Conservation (phyloP, 2,113 vertebrate genomes). For the Hemichromis elongatus region DNA sequence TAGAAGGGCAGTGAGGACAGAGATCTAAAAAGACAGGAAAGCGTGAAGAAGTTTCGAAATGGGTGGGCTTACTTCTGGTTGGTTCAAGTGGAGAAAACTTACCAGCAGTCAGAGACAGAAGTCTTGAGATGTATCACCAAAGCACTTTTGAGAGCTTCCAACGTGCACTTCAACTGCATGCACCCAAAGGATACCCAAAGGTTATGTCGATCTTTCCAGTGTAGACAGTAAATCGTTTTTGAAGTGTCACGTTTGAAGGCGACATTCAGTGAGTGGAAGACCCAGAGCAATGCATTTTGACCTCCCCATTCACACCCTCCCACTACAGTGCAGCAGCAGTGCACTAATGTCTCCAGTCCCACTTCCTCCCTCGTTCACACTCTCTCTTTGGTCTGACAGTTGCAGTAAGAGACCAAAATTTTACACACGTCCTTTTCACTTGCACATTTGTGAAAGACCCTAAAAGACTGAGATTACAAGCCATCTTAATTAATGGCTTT, state of each 20-base stretch:
- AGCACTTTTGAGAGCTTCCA: background rate
- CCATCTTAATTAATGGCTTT: background rate
- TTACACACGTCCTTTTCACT: background rate
- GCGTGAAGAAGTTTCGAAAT: background rate
- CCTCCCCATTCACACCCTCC: background rate
- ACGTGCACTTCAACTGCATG: background rate
- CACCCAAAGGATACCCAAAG: background rate
- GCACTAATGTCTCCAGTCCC: constrained; percentile 11
- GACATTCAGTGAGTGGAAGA: background rate
- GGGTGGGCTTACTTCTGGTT: constrained; percentile 51
- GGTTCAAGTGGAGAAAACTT: background rate
- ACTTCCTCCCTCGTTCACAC: constrained; percentile 16
- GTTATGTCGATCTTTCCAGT: background rate
- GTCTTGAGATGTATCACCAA: background rate
- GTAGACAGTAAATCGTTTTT: background rate
- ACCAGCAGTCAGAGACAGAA: background rate
- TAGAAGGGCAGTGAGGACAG: background rate
- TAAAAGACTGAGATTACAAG: background rate
- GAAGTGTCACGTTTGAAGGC: background rate
- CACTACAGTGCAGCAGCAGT: constrained; percentile 3
- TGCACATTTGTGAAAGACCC: background rate
- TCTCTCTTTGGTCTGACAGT: background rate
- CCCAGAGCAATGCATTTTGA: background rate
- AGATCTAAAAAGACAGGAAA: background rate
- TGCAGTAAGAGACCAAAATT: background rate